Conservation (phyloP, 2,888 invertebrate species). For the Octodonta nipae region DNA sequence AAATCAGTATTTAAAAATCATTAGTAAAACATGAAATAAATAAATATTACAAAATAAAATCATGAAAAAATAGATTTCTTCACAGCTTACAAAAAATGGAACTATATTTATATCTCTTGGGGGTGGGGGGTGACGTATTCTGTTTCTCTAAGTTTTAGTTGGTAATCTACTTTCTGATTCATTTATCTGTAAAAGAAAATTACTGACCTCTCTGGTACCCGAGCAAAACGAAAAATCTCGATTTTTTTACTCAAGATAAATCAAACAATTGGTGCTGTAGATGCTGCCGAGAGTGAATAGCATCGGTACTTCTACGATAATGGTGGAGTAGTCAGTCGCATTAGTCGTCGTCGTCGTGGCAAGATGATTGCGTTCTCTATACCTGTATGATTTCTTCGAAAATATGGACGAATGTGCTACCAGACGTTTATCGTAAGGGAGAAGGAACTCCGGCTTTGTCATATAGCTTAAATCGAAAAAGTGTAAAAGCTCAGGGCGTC, state of each 20-base stretch:
- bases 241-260: constrained; percentile 47
- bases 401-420: constrained; percentile 7
- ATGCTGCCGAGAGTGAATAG: constrained; percentile 51
- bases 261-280: constrained; percentile 52
- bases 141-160: too few species aligned
- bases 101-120: too few species aligned
- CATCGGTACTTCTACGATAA: constrained; percentile 49
- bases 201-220: too few species aligned
- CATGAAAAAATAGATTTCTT: too few species aligned
- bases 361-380: constrained; percentile 36
- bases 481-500: constrained; percentile 47
- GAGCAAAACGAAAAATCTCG: too few species aligned
- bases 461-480: constrained; percentile 31
- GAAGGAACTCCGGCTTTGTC: constrained; percentile 31
- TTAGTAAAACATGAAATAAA: too few species aligned
- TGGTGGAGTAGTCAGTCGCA: constrained; percentile 23
- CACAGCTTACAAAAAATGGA: too few species aligned
- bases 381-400: constrained; percentile 39
- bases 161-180: too few species aligned
- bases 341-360: constrained; percentile 13
- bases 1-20: too few species aligned
- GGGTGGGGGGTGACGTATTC: too few species aligned
- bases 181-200: too few species aligned
- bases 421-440: constrained; percentile 20
- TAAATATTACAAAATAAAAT: too few species aligned